Evolutionary conservation across 2,113 vertebrate species (phyloP), one percentile per base, ranked within the genome.

Genomic region (Eubucco bourcierii): DNA sequence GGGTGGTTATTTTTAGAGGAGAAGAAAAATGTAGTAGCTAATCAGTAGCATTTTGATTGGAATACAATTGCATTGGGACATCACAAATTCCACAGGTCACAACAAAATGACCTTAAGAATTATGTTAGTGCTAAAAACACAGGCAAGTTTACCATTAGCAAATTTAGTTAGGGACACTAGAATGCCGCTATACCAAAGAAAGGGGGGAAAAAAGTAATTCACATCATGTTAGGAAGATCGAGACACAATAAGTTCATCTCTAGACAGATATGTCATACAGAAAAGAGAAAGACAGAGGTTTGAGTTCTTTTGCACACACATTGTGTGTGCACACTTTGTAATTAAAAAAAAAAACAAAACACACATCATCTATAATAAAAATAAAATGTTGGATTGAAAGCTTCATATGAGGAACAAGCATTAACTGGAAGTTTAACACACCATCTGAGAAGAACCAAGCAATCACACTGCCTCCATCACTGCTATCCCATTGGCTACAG

Each of bases 301-400:
- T 44, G 41, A 8, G 1, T 1, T 2, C 2, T 53, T 58, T 47
- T 65, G 27, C 37, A 46, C 15, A 47, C 3, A 19, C 2, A 25
- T 58, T 68, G 50, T 52, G 50, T 63, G 7, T 20, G 4, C 39
- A 33, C 0, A 0, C 13, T 81, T 59, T 53, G 11, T 28, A 80
- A 52, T 21, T 25, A 28, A 10, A 56, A 6, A 64, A 12, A 7
- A 15, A 33, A 39, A 78, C 82, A 47, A 86, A 41, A 18, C 34
- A 12, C 1, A 37, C 21, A 77, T 53, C 19, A 25, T 31, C 17
- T 55, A 41, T 25, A 3, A 21, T 56, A 47, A 31, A 86, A 41
- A 23, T 14, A 55, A 90, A 87, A 37, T 17, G 70, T 11, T 39
- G 13, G 28, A 37, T 33, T 37, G 78, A 75, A 93, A 78, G 39